Conservation (phyloP, 2,113 vertebrate genomes). For the Mormyrus iriodes region DNA sequence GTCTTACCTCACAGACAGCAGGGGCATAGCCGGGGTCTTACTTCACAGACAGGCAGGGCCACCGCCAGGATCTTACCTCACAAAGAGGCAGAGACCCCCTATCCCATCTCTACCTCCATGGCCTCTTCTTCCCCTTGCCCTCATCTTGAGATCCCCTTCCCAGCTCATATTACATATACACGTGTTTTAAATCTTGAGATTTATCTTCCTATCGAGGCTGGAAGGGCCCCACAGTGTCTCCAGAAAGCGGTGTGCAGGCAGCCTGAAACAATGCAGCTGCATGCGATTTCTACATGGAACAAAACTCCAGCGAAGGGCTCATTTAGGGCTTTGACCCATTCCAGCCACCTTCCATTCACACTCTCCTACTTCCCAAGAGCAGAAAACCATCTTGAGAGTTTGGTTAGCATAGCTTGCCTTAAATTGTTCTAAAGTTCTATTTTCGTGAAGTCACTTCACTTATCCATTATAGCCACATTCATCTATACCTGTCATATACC, state of each 20-base stretch:
- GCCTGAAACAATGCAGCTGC: neutral
- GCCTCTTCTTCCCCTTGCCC: neutral
- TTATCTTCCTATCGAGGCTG: neutral
- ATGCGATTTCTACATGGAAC: neutral
- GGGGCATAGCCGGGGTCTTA: neutral
- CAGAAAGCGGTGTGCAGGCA: neutral
- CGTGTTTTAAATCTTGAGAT: neutral
- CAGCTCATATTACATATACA: neutral
- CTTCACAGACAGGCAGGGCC: slow-evolving; percentile 33
- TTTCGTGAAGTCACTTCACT: neutral
- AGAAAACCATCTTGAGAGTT: neutral
- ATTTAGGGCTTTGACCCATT: neutral
- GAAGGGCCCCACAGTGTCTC: neutral
- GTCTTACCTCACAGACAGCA: slow-evolving; percentile 6
- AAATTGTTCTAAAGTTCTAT: neutral
- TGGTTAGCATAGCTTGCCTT: neutral
- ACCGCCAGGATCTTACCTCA: slow-evolving; percentile 25
- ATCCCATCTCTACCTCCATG: too few relatives aligned
- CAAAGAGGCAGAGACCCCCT: slow-evolving; percentile 14
- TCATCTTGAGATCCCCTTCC: neutral
- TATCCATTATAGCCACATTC: neutral
- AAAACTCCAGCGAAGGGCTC: neutral
- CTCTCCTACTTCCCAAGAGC: neutral
- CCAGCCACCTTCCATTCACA: neutral
- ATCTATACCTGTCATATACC: neutral